Base-by-base conservation (phyloP, 2,797 vertebrate genomes). In the Sciurus vulgaris region DNA sequence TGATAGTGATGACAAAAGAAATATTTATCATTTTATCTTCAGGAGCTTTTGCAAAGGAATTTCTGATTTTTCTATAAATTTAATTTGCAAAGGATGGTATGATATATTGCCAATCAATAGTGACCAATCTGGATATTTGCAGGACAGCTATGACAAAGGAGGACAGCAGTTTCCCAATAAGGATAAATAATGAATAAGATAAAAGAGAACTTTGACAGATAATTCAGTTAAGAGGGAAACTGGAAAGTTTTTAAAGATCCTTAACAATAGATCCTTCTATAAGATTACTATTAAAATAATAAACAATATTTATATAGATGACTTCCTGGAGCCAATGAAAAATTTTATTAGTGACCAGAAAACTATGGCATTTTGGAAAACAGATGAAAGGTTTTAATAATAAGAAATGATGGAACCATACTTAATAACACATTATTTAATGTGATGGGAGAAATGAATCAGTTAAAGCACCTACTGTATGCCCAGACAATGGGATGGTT, bases 181-280 rank as follows among this genome's bases (percentile, higher is more conserved):
- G 77, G 86, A 81, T 94, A 87, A 98, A 89, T 87, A 97, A 96
- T 67, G 63, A 73, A 86, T 92, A 70, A 86, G 61, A 93, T 81
- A 94, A 97, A 97, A 96, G 47, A 70, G 95, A 97, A 95, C 89
- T 91, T 96, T 97, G 79, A 92, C 74, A 94, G 86, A 90, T 94
- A 98, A 97, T 89, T 89, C 70, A 95, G 67, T 96, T 97, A 98
- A 96, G 86, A 91, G 74, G 56, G 92, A 98, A 97, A 96, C 0
- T 44, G 59, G 54, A 72, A 97, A 94, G 69, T 96, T 86, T 95
- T 97, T 98, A 67, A 97, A 93, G 33, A 51, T 89, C 5, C 74
- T 87, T 95, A 88, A 8, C 96, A 95, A 92, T 20, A 95, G 86
- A 5, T 14, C 88, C 85, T 93, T 97, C 74, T 90, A 38, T 95